phyloP scores from a whole-genome alignment of 2,113 vertebrate genomes.

The Engraulis encrasicolus region DNA sequence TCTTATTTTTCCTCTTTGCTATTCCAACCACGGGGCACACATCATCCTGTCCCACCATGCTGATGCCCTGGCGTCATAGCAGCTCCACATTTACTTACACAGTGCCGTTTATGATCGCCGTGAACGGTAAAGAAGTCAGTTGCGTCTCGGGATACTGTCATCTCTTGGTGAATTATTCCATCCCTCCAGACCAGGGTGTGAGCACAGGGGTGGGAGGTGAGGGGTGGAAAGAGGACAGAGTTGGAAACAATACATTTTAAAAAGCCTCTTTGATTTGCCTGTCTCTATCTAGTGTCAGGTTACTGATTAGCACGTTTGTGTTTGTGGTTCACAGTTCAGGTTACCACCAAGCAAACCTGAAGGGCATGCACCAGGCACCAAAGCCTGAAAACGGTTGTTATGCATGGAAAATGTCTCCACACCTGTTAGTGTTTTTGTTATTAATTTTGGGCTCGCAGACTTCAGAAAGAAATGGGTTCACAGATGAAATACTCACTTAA shows the following conservation, averaged over 20 bases:
- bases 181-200: neutral
- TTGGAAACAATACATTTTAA: neutral
- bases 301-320: neutral
- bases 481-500: too few relatives aligned
- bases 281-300: neutral
- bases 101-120: neutral
- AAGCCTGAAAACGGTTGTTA: neutral
- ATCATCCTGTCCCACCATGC: neutral
- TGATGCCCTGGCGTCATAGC: neutral
- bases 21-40: slow-evolving; percentile 8
- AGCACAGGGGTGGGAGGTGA: neutral
- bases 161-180: neutral
- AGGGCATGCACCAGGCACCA: neutral
- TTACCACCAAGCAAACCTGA: neutral
- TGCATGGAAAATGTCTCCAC: too few relatives aligned
- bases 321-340: neutral
- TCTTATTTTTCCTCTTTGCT: neutral
- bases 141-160: neutral
- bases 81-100: neutral
- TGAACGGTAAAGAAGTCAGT: slow-evolving; percentile 8
- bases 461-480: too few relatives aligned
- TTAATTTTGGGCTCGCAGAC: too few relatives aligned
- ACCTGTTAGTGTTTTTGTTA: too few relatives aligned
- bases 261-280: neutral
- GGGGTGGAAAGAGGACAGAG: neutral